Percentiles rank a stretch among this genome's conserved stretches.
Conservation (phyloP, 2,113 vertebrate genomes). For the Planiliza haematocheilus region DNA sequence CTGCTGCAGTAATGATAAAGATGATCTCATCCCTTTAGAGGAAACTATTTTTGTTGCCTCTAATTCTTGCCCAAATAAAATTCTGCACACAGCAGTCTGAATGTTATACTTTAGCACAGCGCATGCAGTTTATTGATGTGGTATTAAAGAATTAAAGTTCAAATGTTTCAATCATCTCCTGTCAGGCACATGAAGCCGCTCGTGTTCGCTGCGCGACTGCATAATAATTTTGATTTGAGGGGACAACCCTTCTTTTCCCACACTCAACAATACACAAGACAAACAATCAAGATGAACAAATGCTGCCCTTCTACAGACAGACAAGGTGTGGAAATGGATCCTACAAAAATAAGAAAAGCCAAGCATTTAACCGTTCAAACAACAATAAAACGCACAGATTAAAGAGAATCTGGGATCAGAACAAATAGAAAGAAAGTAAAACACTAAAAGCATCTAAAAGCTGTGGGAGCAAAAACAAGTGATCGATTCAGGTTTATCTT, state of each 20-base stretch:
- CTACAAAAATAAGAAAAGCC: neutral
- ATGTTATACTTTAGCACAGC: neutral
- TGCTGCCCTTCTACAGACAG: neutral
- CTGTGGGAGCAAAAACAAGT: conserved; percentile 12
- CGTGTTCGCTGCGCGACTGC: conserved; percentile 5
- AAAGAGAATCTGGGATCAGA: conserved; percentile 1
- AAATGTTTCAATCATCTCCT: conserved; percentile 1
- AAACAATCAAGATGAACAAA: too few species aligned
- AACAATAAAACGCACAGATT: neutral
- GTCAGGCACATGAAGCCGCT: neutral
- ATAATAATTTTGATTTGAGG: neutral
- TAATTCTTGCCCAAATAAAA: neutral
- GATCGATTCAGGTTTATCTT: conserved; percentile 43
- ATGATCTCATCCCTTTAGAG: neutral
- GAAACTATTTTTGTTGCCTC: neutral
- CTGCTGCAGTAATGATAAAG: neutral
- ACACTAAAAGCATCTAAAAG: neutral
- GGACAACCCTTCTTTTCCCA: conserved; percentile 2
- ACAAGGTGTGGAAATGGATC: neutral
- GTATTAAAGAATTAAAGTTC: neutral
- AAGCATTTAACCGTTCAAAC: conserved; percentile 6
- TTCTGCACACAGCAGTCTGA: neutral
- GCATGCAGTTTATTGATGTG: neutral
- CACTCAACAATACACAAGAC: neutral
- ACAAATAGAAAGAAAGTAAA: conserved; percentile 8